Percentiles rank a stretch among this genome's conserved stretches.
Conservation (phyloP, 2,888 invertebrate genomes). For the Salpingus planirostris region DNA sequence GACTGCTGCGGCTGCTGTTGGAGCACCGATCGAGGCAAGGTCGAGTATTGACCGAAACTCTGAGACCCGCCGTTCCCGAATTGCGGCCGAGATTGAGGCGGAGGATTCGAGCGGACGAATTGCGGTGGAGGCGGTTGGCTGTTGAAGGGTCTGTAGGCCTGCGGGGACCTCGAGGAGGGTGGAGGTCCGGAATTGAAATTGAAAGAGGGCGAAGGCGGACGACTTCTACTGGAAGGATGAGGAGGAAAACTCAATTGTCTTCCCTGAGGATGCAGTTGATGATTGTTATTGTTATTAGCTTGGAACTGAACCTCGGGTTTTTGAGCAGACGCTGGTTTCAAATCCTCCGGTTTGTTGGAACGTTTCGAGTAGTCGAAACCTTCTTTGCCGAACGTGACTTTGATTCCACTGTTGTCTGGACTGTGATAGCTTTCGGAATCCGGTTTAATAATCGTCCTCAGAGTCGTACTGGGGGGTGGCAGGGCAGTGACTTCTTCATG, state of each 20-base stretch:
- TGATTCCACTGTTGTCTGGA: slow-evolving; percentile 69
- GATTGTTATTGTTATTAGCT: too few species aligned
- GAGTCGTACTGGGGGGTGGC: slow-evolving; percentile 63
- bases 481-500: slow-evolving; percentile 32
- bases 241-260: slow-evolving; percentile 22
- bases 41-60: slow-evolving; percentile 20
- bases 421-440: slow-evolving; percentile 79
- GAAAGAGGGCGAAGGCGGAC: slow-evolving; percentile 2
- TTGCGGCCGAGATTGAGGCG: slow-evolving; percentile 1
- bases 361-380: slow-evolving; percentile 44
- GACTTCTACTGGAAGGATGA: slow-evolving; percentile 14
- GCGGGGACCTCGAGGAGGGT: slow-evolving; percentile 37
- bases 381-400: slow-evolving; percentile 71
- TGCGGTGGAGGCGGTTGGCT: slow-evolving; percentile 14
- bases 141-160: slow-evolving; percentile 48
- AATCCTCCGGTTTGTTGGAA: slow-evolving; percentile 42
- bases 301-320: not conserved
- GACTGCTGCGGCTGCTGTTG: slow-evolving; percentile 8
- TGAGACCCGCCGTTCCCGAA: too few species aligned
- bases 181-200: slow-evolving; percentile 7
- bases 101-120: slow-evolving; percentile 8
- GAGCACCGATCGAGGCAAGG: slow-evolving; percentile 12
- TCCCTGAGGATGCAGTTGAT: slow-evolving; percentile 23
- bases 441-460: slow-evolving; percentile 76
- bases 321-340: slow-evolving; percentile 9